Conservation (phyloP, 2,113 vertebrate species). For the Sprattus sprattus region DNA sequence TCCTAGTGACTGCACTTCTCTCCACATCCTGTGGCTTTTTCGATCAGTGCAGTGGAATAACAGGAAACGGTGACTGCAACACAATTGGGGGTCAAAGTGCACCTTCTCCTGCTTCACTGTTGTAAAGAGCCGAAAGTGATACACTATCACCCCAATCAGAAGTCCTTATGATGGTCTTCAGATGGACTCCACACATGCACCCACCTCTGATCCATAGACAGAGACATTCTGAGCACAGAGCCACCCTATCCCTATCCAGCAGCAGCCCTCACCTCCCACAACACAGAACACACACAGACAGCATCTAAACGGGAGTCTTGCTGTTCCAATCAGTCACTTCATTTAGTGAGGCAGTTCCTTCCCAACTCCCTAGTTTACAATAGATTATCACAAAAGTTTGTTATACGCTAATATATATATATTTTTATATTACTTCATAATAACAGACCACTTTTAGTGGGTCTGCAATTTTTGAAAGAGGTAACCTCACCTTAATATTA, state of each 20-base stretch:
- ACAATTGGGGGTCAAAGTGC: background rate
- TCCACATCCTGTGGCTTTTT: slow-evolving; percentile 5
- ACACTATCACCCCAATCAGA: background rate
- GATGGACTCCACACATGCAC: background rate
- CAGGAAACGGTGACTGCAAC: background rate
- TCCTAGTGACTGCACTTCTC: slow-evolving; percentile 7
- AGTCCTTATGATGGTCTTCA: background rate
- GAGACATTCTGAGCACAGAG: background rate
- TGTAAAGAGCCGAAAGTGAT: background rate
- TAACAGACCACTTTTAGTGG: background rate
- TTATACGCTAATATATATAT: background rate
- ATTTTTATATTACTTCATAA: no score
- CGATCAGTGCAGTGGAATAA: slow-evolving; percentile 1
- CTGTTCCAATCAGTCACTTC: background rate
- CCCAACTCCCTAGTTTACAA: no score
- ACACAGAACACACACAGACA: background rate
- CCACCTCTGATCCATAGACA: background rate
- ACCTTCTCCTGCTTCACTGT: background rate
- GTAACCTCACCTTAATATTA: background rate
- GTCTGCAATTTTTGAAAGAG: background rate
- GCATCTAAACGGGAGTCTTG: background rate
- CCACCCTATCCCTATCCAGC: background rate
- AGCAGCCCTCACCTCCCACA: background rate
- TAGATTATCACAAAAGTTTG: background rate
- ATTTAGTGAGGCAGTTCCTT: no score